Evolutionary conservation across 2,113 vertebrate species (phyloP), one percentile per base, ranked within the genome.

Genomic region (Pycnonotus jocosus): DNA sequence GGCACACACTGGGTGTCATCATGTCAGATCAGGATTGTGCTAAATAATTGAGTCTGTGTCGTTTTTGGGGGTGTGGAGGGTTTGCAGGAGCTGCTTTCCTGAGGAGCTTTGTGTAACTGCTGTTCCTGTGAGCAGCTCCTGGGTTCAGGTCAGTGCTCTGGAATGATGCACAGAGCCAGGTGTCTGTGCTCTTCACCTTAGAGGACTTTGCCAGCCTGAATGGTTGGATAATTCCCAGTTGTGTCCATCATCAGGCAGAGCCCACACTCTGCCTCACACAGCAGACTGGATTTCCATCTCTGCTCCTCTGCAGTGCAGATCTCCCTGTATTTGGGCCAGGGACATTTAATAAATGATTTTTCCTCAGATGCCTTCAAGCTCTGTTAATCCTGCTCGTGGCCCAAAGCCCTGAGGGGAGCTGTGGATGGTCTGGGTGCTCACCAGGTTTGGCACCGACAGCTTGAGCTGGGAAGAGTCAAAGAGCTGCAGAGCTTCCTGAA

Each of bases 41-140:
- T 61, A n/a, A 89, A 51, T 78, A 74, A 91, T 27, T 66, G 60
- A 45, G 25, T 24, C 78, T 73, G 10, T 70, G 72, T 65, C 81
- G 6, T 21, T 79, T 83, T 70, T 54, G 50, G 82, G 17, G 37
- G 21, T 44, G 23, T 20, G 68, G n/a, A 76, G 31, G 62, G 62
- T 45, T 72, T 76, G 58, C 71, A 90, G n/a, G 72, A 89, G 77
- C 60, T 23, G 21, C 83, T 85, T 88, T 79, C 33, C 69, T 25
- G 19, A 82, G 78, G 45, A 82, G 53, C 48, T 86, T 30, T 85
- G 85, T 30, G 19, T 61, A 24, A 69, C 37, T 88, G 48, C 71
- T 90, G 47, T 54, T 82, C 20, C 53, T 57, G 1, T n/a, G 38
- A 85, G 4, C 42, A 82, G 28, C 54, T 69, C 23, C 42, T 62